Evolutionary conservation across 2,797 vertebrate species (phyloP), one percentile per base, ranked within the genome.

Genomic region (Sebastolobus alascanus): DNA sequence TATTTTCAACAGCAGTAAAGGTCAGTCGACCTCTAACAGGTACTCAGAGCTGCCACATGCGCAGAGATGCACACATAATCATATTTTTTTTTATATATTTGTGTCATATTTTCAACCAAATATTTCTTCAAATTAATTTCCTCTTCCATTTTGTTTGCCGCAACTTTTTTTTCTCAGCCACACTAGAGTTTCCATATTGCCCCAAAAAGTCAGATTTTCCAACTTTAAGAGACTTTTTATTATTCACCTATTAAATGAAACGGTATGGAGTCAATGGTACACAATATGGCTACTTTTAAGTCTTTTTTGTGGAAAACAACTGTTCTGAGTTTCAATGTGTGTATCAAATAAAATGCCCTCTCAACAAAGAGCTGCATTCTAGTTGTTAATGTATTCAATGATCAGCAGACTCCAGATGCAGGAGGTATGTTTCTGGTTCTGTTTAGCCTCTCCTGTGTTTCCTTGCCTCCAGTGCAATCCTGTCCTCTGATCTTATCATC

Each of bases 351-450:
- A 81, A 72, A 66, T 29, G 68, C 22, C 2, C 12, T 67, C 37
- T 75, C 46, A 73, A 68, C 66, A 84, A 79, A 84, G 75, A 73
- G 22, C 52, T 68, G 68, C 58, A 75, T 84, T 77, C 69, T 27
- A 58, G 58, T 81, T 73, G 70, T 58, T 77, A 68, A 90, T 84
- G 25, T 77, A 85, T 87, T 82, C 75, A 89, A 46, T 56, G 84
- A 73, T 91, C 69, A 89, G 31, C 70, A 80, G 59, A 78, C 3
- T 78, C 29, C 76, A 87, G 35, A 80, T 60, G 64, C 84, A 82
- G 71, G 29, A 77, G 46, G 46, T 65, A 64, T 80, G 59, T 52
- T 18, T 20, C 60, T 65, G 80, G 52, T 85, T 89, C 77, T 86
- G 63, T 77, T 89, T 70, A 87, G 54, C 76, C 25, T 87, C 71